These are phyloP conservation scores for Trichonephila clavata DNA, from an alignment of 1,140 invertebrate genomes.

Conservation along the genomic window DNA sequence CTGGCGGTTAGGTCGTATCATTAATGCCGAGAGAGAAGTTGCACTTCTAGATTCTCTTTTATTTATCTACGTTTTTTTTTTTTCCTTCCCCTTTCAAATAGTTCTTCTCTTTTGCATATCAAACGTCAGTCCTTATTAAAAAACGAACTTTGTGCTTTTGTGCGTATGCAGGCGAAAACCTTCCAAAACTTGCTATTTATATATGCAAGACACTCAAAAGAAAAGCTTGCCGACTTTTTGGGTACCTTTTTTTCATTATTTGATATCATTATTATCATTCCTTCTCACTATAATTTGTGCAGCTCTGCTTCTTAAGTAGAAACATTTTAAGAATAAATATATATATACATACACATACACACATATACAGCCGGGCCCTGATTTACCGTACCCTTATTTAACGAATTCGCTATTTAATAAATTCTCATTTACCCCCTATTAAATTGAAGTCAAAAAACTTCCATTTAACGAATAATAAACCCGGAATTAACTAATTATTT, in stretches of 20 bases:
- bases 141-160: constrained; percentile 71
- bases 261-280: constrained; percentile 20
- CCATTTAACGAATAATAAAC: too few species aligned
- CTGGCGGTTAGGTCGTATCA: constrained; percentile 44
- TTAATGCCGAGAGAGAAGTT: constrained; percentile 28
- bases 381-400: too few species aligned
- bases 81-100: neutral
- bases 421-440: too few species aligned
- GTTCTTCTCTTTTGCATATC: constrained; percentile 69
- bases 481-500: too few species aligned
- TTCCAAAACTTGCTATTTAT: constrained; percentile 8
- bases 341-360: too few species aligned
- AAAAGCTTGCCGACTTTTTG: neutral
- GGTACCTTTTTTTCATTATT: neutral
- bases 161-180: neutral
- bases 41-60: constrained; percentile 25
- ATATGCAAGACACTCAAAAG: constrained; percentile 64
- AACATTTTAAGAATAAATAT: too few species aligned
- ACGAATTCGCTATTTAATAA: too few species aligned
- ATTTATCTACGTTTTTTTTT: constrained; percentile 48
- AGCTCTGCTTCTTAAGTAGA: too few species aligned
- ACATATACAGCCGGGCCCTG: too few species aligned
- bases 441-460: too few species aligned
- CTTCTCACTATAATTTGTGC: neutral
- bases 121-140: constrained; percentile 75